Evolutionary conservation across 2,888 invertebrate species (phyloP), one percentile per base, ranked within the genome.

Genomic region (Pachycephus smyrnensis): DNA sequence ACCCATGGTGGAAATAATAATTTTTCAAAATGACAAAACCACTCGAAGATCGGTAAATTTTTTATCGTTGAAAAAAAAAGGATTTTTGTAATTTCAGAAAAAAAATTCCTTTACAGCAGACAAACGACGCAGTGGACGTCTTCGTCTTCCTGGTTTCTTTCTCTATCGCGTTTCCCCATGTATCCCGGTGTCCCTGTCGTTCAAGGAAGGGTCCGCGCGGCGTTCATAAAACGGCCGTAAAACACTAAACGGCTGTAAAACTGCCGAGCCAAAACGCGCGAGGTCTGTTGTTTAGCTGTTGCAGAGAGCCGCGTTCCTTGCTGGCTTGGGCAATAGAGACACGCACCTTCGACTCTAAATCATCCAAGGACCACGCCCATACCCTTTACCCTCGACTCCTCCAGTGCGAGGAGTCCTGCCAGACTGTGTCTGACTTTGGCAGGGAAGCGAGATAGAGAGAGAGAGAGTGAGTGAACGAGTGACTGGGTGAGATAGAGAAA

Each of bases 171-270:
- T 15, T 15, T 6, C 15, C 15, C 1, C 23, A 4, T 4, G 40
- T 15, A 23, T 40, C 6, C 1, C 15, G 15, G 0, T 40, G 40
- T 40, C 23, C 23, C 40, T 6, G 15, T 81, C 78, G 79, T 79
- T 76, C 77, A 79, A 80, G 84, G 84, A 84, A 85, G 85, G 85
- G n/a, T n/a, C 84, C 85, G 79, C 80, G 86, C 88, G 87, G 88
- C 89, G 86, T 90, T 90, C 91, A 91, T 91, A 91, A 91, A 91
- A 91, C 89, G 89, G 87, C 88, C 90, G 89, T 91, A 91, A 91
- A 91, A 90, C 91, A 89, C 91, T 91, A 91, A 91, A 91, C 91
- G 91, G 90, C 88, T 91, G 91, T 91, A 91, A 91, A 91, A 89
- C 89, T 91, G 91, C 90, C 90, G 91, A 88, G 87, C 90, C 89